Base-by-base conservation (phyloP, 1,140 invertebrate genomes). In the Macrosteles quadrilineatus region DNA sequence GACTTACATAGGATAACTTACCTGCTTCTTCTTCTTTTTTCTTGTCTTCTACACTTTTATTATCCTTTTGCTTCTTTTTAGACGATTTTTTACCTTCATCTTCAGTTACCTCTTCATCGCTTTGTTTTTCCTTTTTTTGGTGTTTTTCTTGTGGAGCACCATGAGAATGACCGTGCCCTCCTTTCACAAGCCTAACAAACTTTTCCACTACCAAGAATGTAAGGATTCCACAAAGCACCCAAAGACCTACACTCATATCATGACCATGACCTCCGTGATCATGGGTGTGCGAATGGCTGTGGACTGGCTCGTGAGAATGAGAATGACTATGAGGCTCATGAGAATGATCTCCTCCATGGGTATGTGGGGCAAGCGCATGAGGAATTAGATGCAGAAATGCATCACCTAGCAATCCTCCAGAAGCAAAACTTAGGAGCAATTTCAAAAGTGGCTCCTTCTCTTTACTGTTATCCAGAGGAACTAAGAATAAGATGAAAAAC, bases 321-420 rank as follows among this genome's bases (percentile, higher is more conserved):
- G 78, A 71, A 75, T 89, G 86, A n/a, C n/a, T n/a, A n/a, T n/a
- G n/a, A n/a, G n/a, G n/a, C n/a, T n/a, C n/a, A n/a, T n/a, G n/a
- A 6, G 80, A 82, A 75, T 84, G 80, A 29, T 82, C 80, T 55
- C 84, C 81, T 25, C 78, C 77, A 76, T 83, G 83, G n/a, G 77
- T 76, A 69, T 87, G 85, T 6, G 90, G 86, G 43, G 88, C 82
- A 1, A 97, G 85, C 19, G 96, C 95, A 84, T 98, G 96, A 36
- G 97, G 97, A 78, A 98, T 98, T 27, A 98, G 82, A 85, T 98
- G 97, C 1, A 98, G 82, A 83, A 98, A 98, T 3, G 97, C 96
- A 85, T 98, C 97, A 9, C 96, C 97, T 1, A 98, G 83, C 12
- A 98, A 82, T 70, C 96, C 96, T 59, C 97, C 97, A 4, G 95